These are phyloP conservation scores for Petrocephalus zakoni DNA, from an alignment of 2,113 vertebrate species.

Conservation along the genomic window DNA sequence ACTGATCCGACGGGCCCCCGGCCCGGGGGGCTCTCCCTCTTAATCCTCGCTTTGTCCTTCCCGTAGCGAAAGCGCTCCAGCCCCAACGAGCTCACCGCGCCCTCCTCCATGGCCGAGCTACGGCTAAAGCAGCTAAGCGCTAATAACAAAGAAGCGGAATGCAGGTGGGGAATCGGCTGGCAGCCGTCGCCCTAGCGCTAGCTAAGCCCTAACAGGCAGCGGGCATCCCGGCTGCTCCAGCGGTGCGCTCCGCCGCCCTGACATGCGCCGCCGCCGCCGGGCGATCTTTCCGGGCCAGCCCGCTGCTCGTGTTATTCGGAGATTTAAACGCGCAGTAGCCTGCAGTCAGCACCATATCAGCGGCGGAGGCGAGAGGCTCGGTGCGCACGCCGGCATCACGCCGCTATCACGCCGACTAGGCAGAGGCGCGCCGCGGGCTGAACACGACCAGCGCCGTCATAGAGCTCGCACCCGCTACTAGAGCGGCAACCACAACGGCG, in stretches of 20 bases:
- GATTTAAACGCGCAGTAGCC: neutral
- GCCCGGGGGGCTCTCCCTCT: neutral
- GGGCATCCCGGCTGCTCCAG: neutral
- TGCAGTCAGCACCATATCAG: neutral
- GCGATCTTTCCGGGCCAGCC: neutral
- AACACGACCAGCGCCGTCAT: neutral
- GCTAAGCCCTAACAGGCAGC: neutral
- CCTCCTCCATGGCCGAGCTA: neutral
- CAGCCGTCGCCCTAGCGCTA: neutral
- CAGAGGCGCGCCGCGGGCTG: neutral
- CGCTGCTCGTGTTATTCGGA: neutral
- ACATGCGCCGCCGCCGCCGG: neutral
- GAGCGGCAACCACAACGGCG: neutral
- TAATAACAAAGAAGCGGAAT: neutral
- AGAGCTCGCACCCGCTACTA: neutral
- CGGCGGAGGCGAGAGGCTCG: neutral
- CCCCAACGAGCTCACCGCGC: constrained; percentile 4
- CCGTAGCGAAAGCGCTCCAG: constrained; percentile 50
- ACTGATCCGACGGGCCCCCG: neutral
- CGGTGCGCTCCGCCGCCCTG: neutral
- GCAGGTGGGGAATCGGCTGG: neutral
- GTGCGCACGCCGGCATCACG: neutral
- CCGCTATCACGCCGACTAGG: neutral
- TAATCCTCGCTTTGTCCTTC: constrained; percentile 41
- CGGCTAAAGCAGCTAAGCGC: neutral